A percentile compares a stretch with the other conserved stretches of the same genome.
Evolutionary conservation across 2,113 vertebrate species (phyloP).

Genomic region (Copsychus sechellarum): DNA sequence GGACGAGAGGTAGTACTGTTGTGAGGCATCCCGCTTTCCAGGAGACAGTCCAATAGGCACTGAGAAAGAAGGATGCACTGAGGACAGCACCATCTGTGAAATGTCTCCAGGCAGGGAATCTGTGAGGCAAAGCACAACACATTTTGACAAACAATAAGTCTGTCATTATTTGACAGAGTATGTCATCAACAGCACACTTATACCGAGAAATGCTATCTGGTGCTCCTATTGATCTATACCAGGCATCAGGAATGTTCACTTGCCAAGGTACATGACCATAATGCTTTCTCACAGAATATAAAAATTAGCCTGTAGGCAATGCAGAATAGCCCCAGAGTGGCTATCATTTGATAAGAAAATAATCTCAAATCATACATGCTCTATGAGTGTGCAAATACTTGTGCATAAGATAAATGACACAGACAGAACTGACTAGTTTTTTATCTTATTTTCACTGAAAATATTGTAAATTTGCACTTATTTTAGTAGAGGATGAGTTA

Average conservation of each 20-base stretch:
- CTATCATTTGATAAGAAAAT: background rate
- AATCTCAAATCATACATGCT: background rate
- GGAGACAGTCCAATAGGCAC: constrained; percentile 70
- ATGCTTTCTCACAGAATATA: background rate
- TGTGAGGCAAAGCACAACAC: constrained; percentile 57
- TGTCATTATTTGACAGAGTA: background rate
- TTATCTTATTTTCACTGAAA: background rate
- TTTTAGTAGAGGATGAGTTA: background rate
- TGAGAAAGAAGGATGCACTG: constrained; percentile 72
- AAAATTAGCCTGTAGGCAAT: background rate
- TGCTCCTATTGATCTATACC: background rate
- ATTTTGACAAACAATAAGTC: background rate
- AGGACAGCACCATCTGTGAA: constrained; percentile 36
- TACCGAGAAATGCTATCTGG: background rate
- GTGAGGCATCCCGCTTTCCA: constrained; percentile 73
- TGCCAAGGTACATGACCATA: background rate
- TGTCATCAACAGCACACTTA: background rate
- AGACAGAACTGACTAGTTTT: background rate
- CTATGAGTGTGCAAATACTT: background rate
- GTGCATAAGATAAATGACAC: accelerated
- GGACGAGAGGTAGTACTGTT: constrained; percentile 65
- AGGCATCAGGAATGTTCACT: background rate
- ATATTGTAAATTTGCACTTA: background rate
- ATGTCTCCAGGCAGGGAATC: constrained; percentile 84
- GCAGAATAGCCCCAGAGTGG: background rate